Conservation (phyloP, 2,797 vertebrate genomes). For the Catharus ustulatus region DNA sequence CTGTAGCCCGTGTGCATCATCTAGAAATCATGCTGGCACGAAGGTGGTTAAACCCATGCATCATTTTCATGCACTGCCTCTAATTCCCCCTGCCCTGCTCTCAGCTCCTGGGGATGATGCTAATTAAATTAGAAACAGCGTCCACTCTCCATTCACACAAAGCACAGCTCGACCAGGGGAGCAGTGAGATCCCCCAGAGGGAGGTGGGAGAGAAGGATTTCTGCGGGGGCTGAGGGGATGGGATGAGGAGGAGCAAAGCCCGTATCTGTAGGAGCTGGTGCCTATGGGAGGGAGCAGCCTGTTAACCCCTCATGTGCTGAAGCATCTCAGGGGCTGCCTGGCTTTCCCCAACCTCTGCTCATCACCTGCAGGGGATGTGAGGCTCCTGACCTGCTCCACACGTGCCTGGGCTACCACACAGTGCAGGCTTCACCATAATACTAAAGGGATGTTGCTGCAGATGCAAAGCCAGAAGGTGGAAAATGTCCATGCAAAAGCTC, state of each 20-base stretch:
- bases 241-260: background rate
- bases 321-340: background rate
- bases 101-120: background rate
- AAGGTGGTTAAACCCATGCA: background rate
- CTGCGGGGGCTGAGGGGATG: background rate
- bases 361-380: background rate
- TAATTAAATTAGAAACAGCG: conserved; percentile 9
- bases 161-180: background rate
- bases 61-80: background rate
- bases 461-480: background rate
- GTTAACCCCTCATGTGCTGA: conserved; percentile 6
- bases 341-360: background rate
- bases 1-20: rapidly evolving
- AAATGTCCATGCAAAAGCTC: background rate
- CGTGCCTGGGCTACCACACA: background rate
- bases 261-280: background rate
- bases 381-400: background rate
- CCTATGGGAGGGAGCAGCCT: background rate
- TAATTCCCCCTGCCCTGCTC: background rate
- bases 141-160: background rate
- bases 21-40: background rate
- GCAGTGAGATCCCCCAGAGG: background rate
- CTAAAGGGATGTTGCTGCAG: background rate
- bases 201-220: background rate
- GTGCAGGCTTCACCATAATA: background rate